Evolutionary conservation across 2,888 invertebrate genomes (phyloP).

Genomic region (Brenthis hecate): DNA sequence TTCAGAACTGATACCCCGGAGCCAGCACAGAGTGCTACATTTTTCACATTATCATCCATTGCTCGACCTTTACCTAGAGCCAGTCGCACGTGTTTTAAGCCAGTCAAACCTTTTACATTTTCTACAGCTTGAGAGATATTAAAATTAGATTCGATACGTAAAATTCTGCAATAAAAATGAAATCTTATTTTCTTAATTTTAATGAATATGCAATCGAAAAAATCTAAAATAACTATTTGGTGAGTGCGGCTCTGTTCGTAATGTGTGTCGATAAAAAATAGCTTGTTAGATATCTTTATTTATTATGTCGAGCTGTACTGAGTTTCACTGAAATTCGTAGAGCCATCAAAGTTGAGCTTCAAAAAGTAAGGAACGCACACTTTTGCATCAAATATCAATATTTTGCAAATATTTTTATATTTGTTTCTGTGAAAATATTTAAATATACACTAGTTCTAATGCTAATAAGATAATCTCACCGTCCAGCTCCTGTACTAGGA

Average conservation of each 20-base stretch:
- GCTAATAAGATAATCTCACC: conserved; percentile 49
- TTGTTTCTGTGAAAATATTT: background rate
- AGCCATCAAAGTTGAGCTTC: no score
- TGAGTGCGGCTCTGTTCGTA: no score
- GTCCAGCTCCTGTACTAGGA: conserved; percentile 77
- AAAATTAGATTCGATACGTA: conserved; percentile 52
- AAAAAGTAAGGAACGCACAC: no score
- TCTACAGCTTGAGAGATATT: conserved; percentile 84
- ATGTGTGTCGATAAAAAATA: no score
- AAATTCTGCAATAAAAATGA: conserved; percentile 52
- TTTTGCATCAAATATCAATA: background rate
- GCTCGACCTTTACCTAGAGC: conserved; percentile 82
- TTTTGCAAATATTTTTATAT: background rate
- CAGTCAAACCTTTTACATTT: conserved; percentile 86
- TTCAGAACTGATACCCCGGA: conserved; percentile 91
- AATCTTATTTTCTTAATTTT: background rate
- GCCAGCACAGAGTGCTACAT: conserved; percentile 94
- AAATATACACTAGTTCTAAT: no score
- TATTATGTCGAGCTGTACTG: no score
- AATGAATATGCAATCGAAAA: no score
- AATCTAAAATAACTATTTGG: no score
- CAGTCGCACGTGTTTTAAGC: conserved; percentile 86
- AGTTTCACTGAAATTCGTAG: no score
- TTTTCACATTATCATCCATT: conserved; percentile 75
- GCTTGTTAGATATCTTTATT: no score